phyloP scores from a whole-genome alignment of 2,888 invertebrate species.

The Geotrupes spiniger region DNA sequence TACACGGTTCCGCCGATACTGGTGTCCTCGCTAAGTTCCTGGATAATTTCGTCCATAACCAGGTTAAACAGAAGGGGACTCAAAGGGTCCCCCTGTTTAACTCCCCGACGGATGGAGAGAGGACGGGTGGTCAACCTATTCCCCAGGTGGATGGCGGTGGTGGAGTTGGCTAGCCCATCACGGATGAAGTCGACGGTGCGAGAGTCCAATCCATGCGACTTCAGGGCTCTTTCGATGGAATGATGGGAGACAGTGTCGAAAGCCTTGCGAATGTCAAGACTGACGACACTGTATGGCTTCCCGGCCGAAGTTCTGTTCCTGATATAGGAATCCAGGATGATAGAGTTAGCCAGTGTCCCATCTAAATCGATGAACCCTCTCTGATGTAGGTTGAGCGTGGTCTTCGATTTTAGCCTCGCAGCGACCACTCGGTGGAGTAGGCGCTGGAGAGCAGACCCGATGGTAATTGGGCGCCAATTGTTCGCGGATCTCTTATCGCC shows the following conservation, averaged over 20 bases:
- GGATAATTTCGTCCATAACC: conserved; percentile 33
- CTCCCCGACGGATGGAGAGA: conserved; percentile 35
- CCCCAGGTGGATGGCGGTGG: conserved; percentile 29
- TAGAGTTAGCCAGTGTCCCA: conserved; percentile 42
- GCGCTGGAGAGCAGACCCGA: conserved; percentile 30
- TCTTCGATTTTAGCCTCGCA: conserved; percentile 9
- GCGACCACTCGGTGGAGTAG: conserved; percentile 32
- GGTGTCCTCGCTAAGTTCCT: conserved; percentile 4
- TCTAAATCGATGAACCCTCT: conserved; percentile 39
- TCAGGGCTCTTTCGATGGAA: conserved; percentile 33
- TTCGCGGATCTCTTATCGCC: conserved; percentile 22
- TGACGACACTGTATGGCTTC: conserved; percentile 39
- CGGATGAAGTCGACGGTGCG: conserved; percentile 36
- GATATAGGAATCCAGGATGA: conserved; percentile 35
- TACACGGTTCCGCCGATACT: conserved; percentile 21
- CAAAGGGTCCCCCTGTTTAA: conserved; percentile 47
- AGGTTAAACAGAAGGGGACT: conserved; percentile 32
- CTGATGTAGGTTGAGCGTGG: conserved; percentile 28
- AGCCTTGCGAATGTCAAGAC: conserved; percentile 31
- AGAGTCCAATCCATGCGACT: conserved; percentile 35
- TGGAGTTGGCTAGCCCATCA: conserved; percentile 29
- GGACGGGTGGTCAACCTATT: conserved; percentile 7
- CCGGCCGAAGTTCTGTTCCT: conserved; percentile 29
- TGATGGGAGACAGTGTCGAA: conserved; percentile 34
- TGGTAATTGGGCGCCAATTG: conserved; percentile 38